Evolutionary conservation across 2,113 vertebrate genomes (phyloP).

Genomic region (Gorsachius goisagi): DNA sequence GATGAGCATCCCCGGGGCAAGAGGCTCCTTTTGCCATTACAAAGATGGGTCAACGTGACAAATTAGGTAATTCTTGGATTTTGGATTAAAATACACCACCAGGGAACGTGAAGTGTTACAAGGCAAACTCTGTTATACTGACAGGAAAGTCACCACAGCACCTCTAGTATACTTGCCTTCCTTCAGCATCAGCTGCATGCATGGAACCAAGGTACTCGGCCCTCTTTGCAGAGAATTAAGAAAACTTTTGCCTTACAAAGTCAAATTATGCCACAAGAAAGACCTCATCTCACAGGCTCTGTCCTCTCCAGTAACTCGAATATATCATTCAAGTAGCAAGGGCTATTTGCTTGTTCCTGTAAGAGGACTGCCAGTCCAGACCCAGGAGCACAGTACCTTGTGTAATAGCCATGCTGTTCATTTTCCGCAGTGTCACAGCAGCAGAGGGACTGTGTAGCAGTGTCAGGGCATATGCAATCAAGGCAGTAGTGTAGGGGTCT

Average conservation of each 20-base stretch:
- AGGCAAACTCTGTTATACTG: background rate
- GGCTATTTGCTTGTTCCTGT: rapidly evolving
- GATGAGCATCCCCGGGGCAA: background rate
- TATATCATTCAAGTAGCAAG: rapidly evolving
- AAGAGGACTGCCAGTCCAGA: rapidly evolving
- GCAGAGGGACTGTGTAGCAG: constrained; percentile 84
- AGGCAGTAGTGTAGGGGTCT: constrained; percentile 89
- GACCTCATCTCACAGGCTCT: background rate
- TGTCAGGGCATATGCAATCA: constrained; percentile 83
- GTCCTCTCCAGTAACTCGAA: background rate
- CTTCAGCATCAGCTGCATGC: rapidly evolving
- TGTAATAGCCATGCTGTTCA: constrained; percentile 89
- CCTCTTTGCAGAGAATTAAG: background rate
- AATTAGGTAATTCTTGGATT: background rate
- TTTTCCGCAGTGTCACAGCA: constrained; percentile 72
- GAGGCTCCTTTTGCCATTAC: background rate
- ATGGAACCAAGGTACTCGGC: background rate
- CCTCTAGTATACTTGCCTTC: background rate
- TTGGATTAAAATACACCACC: background rate
- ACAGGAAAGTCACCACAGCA: background rate
- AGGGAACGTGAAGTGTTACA: background rate
- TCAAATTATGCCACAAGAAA: rapidly evolving
- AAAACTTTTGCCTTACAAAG: background rate
- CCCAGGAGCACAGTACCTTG: constrained; percentile 74
- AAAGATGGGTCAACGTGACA: rapidly evolving